Evolutionary conservation across 2,888 invertebrate species (phyloP).

Genomic region (Drosophila prolongata): DNA sequence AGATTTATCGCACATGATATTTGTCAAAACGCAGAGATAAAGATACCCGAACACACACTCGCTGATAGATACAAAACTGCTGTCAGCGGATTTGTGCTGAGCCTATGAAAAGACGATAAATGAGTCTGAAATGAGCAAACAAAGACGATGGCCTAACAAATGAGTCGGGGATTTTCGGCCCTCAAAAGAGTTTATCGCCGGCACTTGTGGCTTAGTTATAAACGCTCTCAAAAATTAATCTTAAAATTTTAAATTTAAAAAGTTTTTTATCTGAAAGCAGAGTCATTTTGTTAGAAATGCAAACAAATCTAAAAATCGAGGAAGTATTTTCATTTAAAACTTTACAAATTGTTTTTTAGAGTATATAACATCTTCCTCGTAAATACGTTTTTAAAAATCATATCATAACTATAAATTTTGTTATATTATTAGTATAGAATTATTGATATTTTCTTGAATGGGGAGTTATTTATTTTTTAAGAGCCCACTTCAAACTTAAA

Average conservation of each 20-base stretch:
- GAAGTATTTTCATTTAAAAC: too few species aligned
- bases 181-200: constrained; percentile 22
- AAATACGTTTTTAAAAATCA: too few species aligned
- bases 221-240: not conserved
- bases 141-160: constrained; percentile 53
- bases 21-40: constrained; percentile 61
- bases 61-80: constrained; percentile 31
- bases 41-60: constrained; percentile 56
- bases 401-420: too few species aligned
- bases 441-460: not conserved
- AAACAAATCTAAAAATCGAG: too few species aligned
- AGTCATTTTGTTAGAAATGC: too few species aligned
- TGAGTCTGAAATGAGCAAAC: constrained; percentile 58
- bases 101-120: constrained; percentile 59
- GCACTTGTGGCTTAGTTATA: constrained; percentile 37
- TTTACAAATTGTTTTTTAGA: too few species aligned
- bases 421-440: too few species aligned
- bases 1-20: constrained; percentile 68
- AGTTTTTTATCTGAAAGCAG: too few species aligned
- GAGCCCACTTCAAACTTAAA: constrained; percentile 15
- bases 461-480: not conserved
- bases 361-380: too few species aligned
- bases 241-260: too few species aligned
- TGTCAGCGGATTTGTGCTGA: constrained; percentile 64
- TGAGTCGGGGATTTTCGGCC: constrained; percentile 19